Evolutionary conservation across 2,113 vertebrate species (phyloP).

Genomic region (Coracopsis vasa): DNA sequence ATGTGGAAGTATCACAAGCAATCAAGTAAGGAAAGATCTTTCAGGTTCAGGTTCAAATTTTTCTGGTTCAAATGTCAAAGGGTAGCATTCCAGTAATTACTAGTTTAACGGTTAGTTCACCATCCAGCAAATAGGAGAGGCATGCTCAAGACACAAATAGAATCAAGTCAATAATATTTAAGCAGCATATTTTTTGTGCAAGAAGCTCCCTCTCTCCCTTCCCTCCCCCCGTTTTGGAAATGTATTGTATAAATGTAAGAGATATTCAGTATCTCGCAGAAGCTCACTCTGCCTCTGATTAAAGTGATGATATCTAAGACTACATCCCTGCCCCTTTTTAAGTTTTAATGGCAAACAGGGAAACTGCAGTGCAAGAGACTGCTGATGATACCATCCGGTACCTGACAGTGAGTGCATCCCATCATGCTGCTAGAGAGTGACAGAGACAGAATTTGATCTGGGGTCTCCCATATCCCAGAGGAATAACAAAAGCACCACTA

Average conservation of each 20-base stretch:
- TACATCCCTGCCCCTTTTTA: neutral
- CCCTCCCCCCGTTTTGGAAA: neutral
- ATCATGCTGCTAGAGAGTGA: too few species aligned
- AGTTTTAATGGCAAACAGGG: neutral
- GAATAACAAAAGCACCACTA: neutral
- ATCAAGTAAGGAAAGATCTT: neutral
- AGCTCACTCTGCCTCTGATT: neutral
- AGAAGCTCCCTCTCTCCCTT: neutral
- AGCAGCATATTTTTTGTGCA: neutral
- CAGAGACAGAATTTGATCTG: neutral
- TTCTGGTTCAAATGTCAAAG: neutral
- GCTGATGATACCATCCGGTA: fast-evolving
- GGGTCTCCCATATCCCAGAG: neutral
- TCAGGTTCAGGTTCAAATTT: neutral
- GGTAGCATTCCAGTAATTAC: neutral
- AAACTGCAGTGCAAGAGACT: neutral
- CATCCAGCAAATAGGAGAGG: neutral
- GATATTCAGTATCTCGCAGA: neutral
- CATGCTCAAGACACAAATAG: neutral
- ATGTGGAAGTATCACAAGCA: neutral
- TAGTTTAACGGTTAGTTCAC: neutral
- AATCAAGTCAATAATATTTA: neutral
- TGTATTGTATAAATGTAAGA: neutral
- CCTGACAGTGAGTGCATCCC: neutral
- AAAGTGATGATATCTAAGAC: neutral